Percentiles rank a stretch among this genome's conserved stretches.
These are phyloP conservation scores for Synanthedon tipuliformis DNA, from an alignment of 2,888 invertebrate genomes.

Conservation along the genomic window DNA sequence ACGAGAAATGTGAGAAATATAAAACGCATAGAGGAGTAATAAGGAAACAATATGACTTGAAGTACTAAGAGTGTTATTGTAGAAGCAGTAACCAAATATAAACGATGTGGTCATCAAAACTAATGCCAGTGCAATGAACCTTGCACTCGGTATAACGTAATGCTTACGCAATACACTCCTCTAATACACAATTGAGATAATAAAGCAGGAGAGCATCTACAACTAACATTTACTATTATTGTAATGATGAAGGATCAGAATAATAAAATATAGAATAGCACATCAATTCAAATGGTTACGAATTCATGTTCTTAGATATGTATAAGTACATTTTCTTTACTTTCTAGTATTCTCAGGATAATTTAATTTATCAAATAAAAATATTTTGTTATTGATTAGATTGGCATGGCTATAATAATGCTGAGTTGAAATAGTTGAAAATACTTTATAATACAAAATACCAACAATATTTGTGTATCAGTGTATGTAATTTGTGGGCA, in stretches of 20 bases:
- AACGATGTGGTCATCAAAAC: conserved; percentile 4
- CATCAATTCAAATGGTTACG: no score
- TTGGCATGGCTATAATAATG: no score
- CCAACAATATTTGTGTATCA: no score
- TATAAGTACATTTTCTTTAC: no score
- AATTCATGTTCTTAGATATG: no score
- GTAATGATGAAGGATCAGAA: conserved; percentile 36
- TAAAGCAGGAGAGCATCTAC: conserved; percentile 51
- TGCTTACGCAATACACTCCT: conserved; percentile 51
- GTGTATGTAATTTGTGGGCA: no score
- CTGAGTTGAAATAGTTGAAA: no score
- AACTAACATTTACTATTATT: conserved; percentile 50
- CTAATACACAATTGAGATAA: conserved; percentile 60
- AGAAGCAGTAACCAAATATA: conserved; percentile 1
- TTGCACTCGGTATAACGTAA: conserved; percentile 28
- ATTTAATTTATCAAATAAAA: no score
- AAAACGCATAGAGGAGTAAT: not conserved
- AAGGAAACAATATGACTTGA: not conserved
- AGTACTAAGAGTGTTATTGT: conserved; percentile 5
- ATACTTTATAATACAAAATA: no score
- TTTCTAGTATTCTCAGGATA: no score
- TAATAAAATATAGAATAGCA: conserved; percentile 1
- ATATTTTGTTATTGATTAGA: no score
- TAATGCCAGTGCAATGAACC: conserved; percentile 44
- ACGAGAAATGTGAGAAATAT: not conserved